Percentiles rank a stretch among this genome's conserved stretches.
Conservation (phyloP, 2,888 invertebrate genomes). For the Mythimna loreyi region DNA sequence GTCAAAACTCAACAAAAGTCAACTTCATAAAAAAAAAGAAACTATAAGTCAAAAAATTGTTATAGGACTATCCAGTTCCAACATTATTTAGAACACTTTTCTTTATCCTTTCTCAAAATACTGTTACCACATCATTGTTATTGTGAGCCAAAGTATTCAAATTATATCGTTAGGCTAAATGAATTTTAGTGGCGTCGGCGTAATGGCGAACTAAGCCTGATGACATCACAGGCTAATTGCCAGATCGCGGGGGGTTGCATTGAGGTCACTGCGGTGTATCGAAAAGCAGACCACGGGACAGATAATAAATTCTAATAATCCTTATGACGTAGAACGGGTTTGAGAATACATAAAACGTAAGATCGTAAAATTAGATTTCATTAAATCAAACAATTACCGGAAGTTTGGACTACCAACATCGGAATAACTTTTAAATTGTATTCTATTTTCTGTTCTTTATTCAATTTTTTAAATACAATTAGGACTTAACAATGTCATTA, state of each 20-base stretch:
- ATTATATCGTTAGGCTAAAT: constrained; percentile 6
- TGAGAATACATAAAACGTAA: constrained; percentile 3
- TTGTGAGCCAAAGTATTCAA: constrained; percentile 13
- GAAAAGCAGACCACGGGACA: constrained; percentile 20
- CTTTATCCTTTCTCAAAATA: constrained; percentile 1
- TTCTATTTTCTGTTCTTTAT: background rate
- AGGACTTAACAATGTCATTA: background rate
- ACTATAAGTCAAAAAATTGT: background rate
- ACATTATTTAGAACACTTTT: background rate
- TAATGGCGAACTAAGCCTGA: constrained; percentile 21
- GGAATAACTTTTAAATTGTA: constrained; percentile 11
- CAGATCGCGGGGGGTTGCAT: constrained; percentile 22
- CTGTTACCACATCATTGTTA: background rate
- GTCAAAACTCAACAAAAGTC: background rate
- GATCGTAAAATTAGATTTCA: constrained; percentile 12
- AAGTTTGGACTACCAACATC: background rate
- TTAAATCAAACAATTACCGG: constrained; percentile 6
- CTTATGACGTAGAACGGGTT: background rate
- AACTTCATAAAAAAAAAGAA: background rate
- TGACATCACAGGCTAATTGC: constrained; percentile 52
- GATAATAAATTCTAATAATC: constrained; percentile 10
- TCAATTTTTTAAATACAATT: background rate
- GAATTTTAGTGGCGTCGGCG: constrained; percentile 6
- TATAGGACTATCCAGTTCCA: background rate
- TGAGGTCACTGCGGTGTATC: constrained; percentile 31